Conservation (phyloP, 2,888 invertebrate genomes). For the Callinectes sapidus region DNA sequence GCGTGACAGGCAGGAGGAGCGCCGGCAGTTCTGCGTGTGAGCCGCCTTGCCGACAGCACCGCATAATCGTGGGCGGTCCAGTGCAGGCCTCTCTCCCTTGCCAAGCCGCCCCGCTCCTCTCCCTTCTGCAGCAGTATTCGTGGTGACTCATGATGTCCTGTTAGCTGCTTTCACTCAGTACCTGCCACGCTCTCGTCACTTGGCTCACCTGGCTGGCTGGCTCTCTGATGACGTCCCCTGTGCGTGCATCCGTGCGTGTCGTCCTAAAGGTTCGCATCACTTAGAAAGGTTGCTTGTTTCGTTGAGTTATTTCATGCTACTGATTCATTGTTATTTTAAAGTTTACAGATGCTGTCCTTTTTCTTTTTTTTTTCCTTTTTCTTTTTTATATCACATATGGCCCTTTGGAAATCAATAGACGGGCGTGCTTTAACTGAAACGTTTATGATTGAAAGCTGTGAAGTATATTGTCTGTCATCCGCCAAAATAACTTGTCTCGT, state of each 20-base stretch:
- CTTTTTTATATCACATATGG: background rate
- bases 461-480: background rate
- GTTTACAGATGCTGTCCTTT: background rate
- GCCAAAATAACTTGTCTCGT: background rate
- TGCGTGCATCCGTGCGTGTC: background rate
- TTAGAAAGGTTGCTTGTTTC: background rate
- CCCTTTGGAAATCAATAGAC: background rate
- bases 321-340: background rate
- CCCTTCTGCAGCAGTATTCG: conserved; percentile 6
- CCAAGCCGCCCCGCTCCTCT: background rate
- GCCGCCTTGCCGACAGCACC: conserved; percentile 48
- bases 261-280: background rate
- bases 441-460: background rate
- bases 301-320: background rate
- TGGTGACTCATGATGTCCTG: conserved; percentile 29
- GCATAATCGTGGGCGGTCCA: conserved; percentile 12
- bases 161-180: background rate
- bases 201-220: conserved; percentile 11
- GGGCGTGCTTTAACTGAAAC: background rate
- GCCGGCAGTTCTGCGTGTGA: conserved; percentile 58
- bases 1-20: conserved; percentile 47
- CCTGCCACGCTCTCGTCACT: conserved; percentile 22
- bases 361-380: background rate
- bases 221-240: background rate
- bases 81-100: conserved; percentile 13